These are phyloP conservation scores for Pterocles burchelli DNA, from an alignment of 2,113 vertebrate genomes.

Conservation along the genomic window DNA sequence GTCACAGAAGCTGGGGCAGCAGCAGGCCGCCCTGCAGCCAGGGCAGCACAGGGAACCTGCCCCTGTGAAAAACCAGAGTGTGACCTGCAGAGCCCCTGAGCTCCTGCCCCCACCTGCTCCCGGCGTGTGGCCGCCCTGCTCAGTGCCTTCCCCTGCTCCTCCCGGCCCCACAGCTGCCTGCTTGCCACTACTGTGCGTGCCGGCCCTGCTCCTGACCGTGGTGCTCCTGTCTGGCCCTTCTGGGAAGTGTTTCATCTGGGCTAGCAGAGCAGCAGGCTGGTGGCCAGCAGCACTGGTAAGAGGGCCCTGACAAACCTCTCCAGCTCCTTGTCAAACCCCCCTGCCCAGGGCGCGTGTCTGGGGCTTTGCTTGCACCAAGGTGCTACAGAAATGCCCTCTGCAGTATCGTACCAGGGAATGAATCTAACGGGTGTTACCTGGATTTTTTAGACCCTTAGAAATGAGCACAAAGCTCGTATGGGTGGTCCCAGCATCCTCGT, in stretches of 20 bases:
- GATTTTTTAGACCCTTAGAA: not conserved
- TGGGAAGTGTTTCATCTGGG: not conserved
- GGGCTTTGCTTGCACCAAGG: not conserved
- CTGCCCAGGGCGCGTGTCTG: rapidly evolving
- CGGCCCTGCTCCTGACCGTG: not conserved
- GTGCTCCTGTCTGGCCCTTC: not conserved
- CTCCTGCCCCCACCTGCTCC: not conserved
- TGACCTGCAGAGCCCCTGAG: not conserved
- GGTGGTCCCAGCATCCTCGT: not conserved
- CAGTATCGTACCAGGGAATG: not conserved
- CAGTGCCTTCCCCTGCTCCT: not conserved
- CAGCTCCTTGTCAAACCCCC: not conserved
- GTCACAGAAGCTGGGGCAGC: not conserved
- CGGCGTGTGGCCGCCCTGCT: rapidly evolving
- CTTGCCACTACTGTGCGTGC: rapidly evolving
- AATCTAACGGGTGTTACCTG: not conserved
- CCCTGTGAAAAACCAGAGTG: not conserved
- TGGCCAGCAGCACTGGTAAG: not conserved
- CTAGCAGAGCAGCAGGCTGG: not conserved
- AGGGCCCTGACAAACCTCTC: not conserved
- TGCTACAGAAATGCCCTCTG: not conserved
- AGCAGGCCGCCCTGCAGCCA: rapidly evolving
- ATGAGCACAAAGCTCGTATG: rapidly evolving
- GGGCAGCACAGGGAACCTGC: not conserved
- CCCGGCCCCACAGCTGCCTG: rapidly evolving